Percentiles rank a stretch among this genome's conserved stretches.
Conservation (phyloP, 2,797 vertebrate genomes). For the Neosilurus hyrtlii region DNA sequence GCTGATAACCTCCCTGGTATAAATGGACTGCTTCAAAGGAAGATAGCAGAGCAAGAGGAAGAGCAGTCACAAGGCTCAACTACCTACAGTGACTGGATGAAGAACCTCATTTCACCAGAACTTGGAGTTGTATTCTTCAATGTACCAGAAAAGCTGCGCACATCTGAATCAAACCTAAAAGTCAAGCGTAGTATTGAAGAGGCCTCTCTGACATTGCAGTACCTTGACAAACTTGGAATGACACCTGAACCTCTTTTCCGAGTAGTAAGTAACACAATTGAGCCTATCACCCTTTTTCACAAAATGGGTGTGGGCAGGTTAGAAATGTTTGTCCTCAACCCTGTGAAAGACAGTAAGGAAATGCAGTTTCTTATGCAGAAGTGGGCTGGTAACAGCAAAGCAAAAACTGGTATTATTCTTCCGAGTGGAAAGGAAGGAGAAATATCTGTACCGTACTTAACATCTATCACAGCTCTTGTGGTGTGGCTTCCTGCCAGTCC, state of each 20-base stretch:
- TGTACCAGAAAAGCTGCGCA: constrained; percentile 91
- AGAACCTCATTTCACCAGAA: constrained; percentile 96
- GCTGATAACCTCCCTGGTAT: constrained; percentile 97
- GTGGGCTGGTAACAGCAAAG: constrained; percentile 98
- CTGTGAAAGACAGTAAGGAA: constrained; percentile 97
- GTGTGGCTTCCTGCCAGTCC: constrained; percentile 96
- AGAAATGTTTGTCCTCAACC: constrained; percentile 97
- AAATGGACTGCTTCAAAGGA: constrained; percentile 96
- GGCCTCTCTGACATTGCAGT: constrained; percentile 90
- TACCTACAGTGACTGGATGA: constrained; percentile 96
- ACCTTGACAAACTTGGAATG: constrained; percentile 88
- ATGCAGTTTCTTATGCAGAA: constrained; percentile 99
- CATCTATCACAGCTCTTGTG: constrained; percentile 93
- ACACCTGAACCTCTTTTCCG: constrained; percentile 90
- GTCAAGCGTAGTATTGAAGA: constrained; percentile 96
- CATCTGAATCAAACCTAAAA: constrained; percentile 91
- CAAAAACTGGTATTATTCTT: constrained; percentile 93
- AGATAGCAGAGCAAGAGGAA: constrained; percentile 94
- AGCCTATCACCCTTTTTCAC: constrained; percentile 96
- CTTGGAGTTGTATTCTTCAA: constrained; percentile 98
- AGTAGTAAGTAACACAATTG: constrained; percentile 88
- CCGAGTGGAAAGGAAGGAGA: constrained; percentile 94
- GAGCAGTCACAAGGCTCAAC: constrained; percentile 88
- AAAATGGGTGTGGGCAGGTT: constrained; percentile 97
- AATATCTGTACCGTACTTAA: constrained; percentile 97